Percentiles rank a stretch among this genome's conserved stretches.
Conservation (phyloP, 2,797 vertebrate genomes). For the Enteromius treurensis region DNA sequence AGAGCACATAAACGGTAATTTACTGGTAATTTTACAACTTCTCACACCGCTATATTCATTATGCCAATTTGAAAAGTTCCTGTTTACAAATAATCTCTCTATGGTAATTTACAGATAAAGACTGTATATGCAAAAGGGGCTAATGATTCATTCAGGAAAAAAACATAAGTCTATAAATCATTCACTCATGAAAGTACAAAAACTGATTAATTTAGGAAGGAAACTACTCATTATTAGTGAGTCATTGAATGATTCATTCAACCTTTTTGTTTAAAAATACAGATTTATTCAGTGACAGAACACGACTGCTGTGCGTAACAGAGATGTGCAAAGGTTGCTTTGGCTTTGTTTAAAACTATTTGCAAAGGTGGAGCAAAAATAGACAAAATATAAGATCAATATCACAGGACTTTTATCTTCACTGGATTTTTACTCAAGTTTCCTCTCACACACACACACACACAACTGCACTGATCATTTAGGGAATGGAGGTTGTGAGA, state of each 20-base stretch:
- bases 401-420: not conserved
- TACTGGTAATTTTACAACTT: not conserved
- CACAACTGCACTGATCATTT: constrained; percentile 24
- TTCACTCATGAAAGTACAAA: not conserved
- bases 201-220: not conserved
- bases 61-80: not conserved
- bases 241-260: not conserved
- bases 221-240: not conserved
- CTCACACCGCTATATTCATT: not conserved
- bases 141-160: not conserved
- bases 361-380: not conserved
- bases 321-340: not conserved
- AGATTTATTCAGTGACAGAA: not conserved
- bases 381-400: not conserved
- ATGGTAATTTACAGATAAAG: not conserved
- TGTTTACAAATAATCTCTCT: not conserved
- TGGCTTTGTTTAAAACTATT: not conserved
- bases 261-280: not conserved
- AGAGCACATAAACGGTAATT: not conserved
- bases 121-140: not conserved
- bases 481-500: constrained; percentile 49
- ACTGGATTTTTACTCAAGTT: not conserved
- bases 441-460: not conserved
- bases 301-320: not conserved
- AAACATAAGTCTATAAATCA: not conserved